phyloP scores from a whole-genome alignment of 2,797 vertebrate genomes.

The Picus viridis region DNA sequence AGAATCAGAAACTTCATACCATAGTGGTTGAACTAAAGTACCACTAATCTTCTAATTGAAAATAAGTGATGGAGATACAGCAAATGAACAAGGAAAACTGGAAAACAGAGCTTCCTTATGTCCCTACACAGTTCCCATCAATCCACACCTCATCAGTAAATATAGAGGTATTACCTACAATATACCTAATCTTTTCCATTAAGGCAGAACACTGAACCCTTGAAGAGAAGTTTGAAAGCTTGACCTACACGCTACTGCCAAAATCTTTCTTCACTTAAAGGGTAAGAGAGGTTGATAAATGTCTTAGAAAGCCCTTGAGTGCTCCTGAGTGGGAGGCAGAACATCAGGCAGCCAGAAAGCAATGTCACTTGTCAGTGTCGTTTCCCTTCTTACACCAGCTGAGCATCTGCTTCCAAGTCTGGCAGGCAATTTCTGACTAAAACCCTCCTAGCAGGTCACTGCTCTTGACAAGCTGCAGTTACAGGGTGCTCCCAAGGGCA shows the following conservation, averaged over 20 bases:
- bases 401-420: neutral
- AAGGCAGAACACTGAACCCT: neutral
- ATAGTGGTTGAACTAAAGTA: neutral
- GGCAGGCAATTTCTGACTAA: neutral
- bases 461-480: neutral
- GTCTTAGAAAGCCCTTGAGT: neutral
- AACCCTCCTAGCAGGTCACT: neutral
- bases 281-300: neutral
- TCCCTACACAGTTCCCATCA: neutral
- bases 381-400: neutral
- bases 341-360: neutral
- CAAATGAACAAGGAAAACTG: slow-evolving; percentile 2
- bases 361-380: neutral
- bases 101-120: slow-evolving; percentile 30
- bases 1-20: slow-evolving; percentile 6
- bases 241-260: neutral
- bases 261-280: neutral
- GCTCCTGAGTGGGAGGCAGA: neutral
- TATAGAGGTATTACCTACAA: neutral
- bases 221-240: neutral
- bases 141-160: neutral
- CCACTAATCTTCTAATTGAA: slow-evolving; percentile 76
- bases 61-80: slow-evolving; percentile 58
- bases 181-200: neutral
- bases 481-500: neutral